These are phyloP conservation scores for Regulus satrapa DNA, from an alignment of 2,113 vertebrate genomes.

Conservation along the genomic window DNA sequence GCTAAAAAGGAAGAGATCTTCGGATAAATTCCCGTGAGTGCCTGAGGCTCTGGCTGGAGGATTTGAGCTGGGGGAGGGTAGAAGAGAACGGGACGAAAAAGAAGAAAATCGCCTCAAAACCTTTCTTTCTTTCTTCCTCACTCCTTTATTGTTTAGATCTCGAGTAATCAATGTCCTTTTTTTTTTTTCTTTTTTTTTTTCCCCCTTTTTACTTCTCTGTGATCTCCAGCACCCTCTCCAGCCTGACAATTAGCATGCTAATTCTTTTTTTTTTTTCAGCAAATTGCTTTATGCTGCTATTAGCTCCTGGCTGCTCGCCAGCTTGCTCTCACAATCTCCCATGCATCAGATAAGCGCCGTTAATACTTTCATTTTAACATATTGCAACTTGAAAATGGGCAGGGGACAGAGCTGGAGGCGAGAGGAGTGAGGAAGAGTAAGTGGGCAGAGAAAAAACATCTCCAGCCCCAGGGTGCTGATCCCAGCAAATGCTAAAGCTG, in stretches of 20 bases:
- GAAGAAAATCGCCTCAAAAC: background rate
- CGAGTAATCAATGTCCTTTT: background rate
- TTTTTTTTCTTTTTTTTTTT: background rate
- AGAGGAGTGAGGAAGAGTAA: background rate
- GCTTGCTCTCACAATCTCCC: background rate
- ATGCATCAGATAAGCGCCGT: background rate
- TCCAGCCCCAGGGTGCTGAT: background rate
- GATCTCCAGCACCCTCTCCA: slow-evolving; percentile 31
- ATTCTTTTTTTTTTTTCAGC: background rate
- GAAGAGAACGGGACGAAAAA: background rate
- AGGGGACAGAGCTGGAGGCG: background rate
- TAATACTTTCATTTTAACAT: background rate
- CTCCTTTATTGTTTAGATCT: background rate
- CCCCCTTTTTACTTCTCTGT: background rate
- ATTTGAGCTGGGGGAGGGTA: background rate
- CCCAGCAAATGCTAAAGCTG: background rate
- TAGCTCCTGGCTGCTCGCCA: slow-evolving; percentile 58
- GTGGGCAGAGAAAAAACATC: background rate
- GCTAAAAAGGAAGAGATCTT: slow-evolving; percentile 15
- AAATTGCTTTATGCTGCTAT: slow-evolving; percentile 58
- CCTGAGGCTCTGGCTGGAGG: background rate
- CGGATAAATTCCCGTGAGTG: background rate
- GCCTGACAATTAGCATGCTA: slow-evolving; percentile 63
- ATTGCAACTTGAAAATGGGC: background rate
- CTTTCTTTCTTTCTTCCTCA: background rate